Percentiles rank a stretch among this genome's conserved stretches.
Conservation (phyloP, 2,113 vertebrate genomes). For the Setophaga coronata region DNA sequence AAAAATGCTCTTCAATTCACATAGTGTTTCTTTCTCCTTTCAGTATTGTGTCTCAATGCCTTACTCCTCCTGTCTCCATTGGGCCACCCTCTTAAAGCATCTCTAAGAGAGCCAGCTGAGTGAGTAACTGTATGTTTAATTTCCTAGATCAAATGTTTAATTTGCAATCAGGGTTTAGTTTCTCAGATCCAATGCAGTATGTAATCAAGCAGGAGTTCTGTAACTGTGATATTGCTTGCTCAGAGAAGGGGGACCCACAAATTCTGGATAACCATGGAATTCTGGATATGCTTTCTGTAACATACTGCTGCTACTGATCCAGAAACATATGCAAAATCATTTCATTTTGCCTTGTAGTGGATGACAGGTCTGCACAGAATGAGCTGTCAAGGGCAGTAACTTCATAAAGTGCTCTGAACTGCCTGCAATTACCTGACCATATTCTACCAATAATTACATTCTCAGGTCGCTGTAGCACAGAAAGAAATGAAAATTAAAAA, state of each 20-base stretch:
- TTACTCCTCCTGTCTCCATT: background rate
- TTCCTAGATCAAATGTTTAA: background rate
- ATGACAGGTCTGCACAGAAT: background rate
- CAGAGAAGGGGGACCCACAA: background rate
- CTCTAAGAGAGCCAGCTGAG: background rate
- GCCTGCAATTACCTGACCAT: background rate
- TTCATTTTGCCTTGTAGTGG: background rate
- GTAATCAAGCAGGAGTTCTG: background rate
- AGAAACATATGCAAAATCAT: accelerated
- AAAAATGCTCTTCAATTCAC: background rate
- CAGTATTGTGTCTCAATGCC: background rate
- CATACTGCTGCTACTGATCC: background rate
- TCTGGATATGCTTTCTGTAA: background rate
- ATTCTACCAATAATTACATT: background rate
- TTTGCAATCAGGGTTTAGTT: background rate
- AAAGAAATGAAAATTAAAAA: background rate
- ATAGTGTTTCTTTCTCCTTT: background rate
- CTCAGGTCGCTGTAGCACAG: background rate
- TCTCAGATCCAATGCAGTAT: background rate
- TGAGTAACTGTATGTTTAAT: background rate
- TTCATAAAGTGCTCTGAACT: background rate
- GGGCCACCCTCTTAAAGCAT: background rate
- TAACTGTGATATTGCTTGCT: background rate
- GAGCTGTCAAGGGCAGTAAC: background rate
- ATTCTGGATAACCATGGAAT: background rate